Evolutionary conservation across 2,888 invertebrate species (phyloP), one percentile per base, ranked within the genome.

Genomic region (Agrotis segetum): DNA sequence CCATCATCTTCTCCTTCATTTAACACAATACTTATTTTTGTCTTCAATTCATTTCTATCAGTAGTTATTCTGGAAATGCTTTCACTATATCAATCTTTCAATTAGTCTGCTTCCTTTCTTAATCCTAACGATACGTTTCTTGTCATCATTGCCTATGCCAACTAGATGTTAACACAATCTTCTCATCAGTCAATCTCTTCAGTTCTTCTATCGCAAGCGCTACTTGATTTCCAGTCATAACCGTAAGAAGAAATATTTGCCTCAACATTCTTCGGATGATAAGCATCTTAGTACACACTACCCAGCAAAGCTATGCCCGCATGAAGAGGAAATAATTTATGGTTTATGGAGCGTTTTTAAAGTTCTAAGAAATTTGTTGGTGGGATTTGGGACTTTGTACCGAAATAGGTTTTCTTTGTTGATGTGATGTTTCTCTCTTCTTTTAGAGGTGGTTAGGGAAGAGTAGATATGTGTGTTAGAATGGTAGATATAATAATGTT

Each of bases 331-430:
- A 29, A 69, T 53, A 82, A 74, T 69, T 82, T 82, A 83, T 74
- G 74, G 46, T 69, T 82, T 82, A 83, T 74, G 74, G 46, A 40
- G 34, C 49, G 66, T 61, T 74, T 79, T 78, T 69, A 67, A 82
- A 67, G 47, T 83, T 80, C 79, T 59, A 13, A 61, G 79, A 80
- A 80, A 69, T 52, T 63, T 64, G 69, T 68, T 74, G 82, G 79
- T 78, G 79, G 83, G 69, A 67, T 79, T 69, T 52, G 53, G 63
- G 47, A 47, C 17, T 46, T 47, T 21, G 46, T 24, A 53, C 40
- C 58, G 56, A 78, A 79, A 77, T 72, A 65, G 82, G 61, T 55
- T 62, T 49, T 40, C 19, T 58, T 61, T 67, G 58, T 58, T 61
- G 60, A 34, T 58, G 47, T 46, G 44, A 58, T 52, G 70, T 34